Evolutionary conservation across 92 coral and sea anemone genomes (phyloP), one percentile per base, ranked within the genome.

Genomic region (Phenganax stokvisi): DNA sequence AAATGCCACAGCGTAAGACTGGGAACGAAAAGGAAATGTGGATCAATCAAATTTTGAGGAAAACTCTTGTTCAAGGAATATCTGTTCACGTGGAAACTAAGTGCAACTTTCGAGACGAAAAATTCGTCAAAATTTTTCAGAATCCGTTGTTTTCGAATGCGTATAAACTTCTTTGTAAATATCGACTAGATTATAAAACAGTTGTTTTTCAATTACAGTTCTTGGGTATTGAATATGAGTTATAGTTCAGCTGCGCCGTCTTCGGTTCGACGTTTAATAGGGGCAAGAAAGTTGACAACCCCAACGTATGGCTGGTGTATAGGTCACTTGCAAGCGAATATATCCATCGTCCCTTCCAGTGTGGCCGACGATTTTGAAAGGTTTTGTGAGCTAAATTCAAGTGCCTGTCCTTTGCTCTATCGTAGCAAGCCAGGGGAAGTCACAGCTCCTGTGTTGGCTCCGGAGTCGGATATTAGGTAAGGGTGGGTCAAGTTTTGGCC

Each of bases 401-500:
- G 79, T 6, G 25, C 88, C 16, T 87, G 91, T 31, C 92, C 91
- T 16, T 28, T 89, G 65, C 28, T 91, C 61, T 88, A 87, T 81
- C 87, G 85, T 16, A 91, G 91, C 71, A 52, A 81, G 31, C 80
- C 72, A 9, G 91, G 93, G 5, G 91, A 91, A 12, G 75, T 85
- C 53, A 70, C 84, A 15, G 91, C 92, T 17, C 76, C 76, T 10
- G 28, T 51, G 10, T 77, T 89, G 17, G 79, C 90, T 0, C 15
- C 54, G 17, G 81, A 66, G 17, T 76, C 91, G 1, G 91, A 89
- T 62, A 86, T 91, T 6, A 89, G 97, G 97, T 91, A 82, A n/a
- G 86, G 47, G 47, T 37, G 47, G 47, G 2, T 37, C 47, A 5
- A 20, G 47, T 37, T 5, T 37, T 37, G 47, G 47, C 47, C 47